Evolutionary conservation across 1,140 invertebrate genomes (phyloP).

Genomic region (Bombus superbus): DNA sequence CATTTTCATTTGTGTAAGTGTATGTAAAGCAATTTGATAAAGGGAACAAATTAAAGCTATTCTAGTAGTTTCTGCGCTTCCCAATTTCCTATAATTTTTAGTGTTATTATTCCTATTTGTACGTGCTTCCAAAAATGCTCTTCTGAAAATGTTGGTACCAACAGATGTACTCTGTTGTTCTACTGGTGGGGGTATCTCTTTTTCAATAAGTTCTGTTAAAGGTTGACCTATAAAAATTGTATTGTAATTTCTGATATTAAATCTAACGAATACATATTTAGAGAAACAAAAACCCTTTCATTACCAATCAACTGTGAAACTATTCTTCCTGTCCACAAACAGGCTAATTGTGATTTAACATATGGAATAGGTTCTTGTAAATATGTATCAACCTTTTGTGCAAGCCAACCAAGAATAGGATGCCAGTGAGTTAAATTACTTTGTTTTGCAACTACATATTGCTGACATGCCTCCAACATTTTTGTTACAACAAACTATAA

Average conservation of each 20-base stretch:
- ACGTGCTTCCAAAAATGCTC: slow-evolving; percentile 82
- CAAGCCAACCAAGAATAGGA: slow-evolving; percentile 98
- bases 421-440: slow-evolving; percentile 98
- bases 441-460: slow-evolving; percentile 93
- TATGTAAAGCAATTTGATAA: slow-evolving; percentile 95
- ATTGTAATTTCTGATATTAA: background rate
- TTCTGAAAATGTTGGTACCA: slow-evolving; percentile 81
- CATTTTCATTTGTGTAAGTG: slow-evolving; percentile 94
- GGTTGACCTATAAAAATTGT: slow-evolving; percentile 76
- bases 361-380: slow-evolving; percentile 92
- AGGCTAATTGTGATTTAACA: slow-evolving; percentile 92
- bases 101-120: slow-evolving; percentile 84
- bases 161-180: slow-evolving; percentile 78
- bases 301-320: slow-evolving; percentile 82
- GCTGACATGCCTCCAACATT: slow-evolving; percentile 92
- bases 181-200: slow-evolving; percentile 75
- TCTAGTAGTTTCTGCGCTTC: slow-evolving; percentile 90
- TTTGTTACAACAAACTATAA: slow-evolving; percentile 90
- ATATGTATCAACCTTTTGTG: slow-evolving; percentile 91
- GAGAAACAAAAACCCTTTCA: background rate
- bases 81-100: slow-evolving; percentile 88
- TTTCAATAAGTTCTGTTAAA: slow-evolving; percentile 82
- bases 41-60: slow-evolving; percentile 94
- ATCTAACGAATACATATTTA: background rate
- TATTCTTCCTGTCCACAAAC: slow-evolving; percentile 91